Evolutionary conservation across 2,113 vertebrate species (phyloP).

Genomic region (Cromileptes altivelis): DNA sequence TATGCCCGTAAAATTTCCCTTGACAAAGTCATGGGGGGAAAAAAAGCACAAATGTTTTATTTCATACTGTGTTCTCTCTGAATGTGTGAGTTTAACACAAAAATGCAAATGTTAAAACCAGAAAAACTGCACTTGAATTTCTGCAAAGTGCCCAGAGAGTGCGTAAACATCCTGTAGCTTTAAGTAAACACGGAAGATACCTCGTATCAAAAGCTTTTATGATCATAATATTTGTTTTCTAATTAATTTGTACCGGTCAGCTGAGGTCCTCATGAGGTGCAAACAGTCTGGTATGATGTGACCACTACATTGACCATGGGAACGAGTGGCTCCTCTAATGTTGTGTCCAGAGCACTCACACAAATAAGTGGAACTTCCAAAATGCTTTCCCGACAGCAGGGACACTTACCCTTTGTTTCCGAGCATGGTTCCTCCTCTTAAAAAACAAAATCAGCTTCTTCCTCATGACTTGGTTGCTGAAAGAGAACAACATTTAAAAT

Average conservation of each 20-base stretch:
- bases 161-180: background rate
- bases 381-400: background rate
- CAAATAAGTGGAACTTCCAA: conserved; percentile 22
- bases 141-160: background rate
- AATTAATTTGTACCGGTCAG: background rate
- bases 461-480: conserved; percentile 99
- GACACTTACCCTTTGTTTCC: conserved; percentile 95
- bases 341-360: conserved; percentile 15
- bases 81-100: background rate
- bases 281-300: conserved; percentile 18
- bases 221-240: background rate
- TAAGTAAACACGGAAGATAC: background rate
- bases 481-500: conserved; percentile 66
- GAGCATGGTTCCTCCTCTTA: conserved; percentile 99
- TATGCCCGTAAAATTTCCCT: too few species aligned
- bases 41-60: background rate
- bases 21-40: too few species aligned
- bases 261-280: conserved; percentile 4
- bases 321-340: background rate
- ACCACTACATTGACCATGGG: background rate
- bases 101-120: background rate
- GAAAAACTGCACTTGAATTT: background rate
- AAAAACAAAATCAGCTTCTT: conserved; percentile 99
- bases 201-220: background rate
- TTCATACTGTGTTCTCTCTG: background rate